Base-by-base conservation (phyloP, 2,113 vertebrate genomes). In the Poeciliopsis prolifica region DNA sequence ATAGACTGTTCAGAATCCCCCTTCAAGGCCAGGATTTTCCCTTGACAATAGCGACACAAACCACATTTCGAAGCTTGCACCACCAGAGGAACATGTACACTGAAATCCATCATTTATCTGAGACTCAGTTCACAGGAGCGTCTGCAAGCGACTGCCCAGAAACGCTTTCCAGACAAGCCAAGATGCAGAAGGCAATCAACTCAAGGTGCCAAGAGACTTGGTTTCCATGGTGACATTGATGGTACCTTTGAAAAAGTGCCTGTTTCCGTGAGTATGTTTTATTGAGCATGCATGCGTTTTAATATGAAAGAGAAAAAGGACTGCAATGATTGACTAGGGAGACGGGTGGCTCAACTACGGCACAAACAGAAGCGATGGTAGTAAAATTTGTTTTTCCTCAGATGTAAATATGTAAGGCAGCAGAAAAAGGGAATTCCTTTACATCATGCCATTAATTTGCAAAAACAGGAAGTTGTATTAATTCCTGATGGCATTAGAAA, bases 171-270 rank as follows among this genome's bases (percentile, higher is more conserved):
- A 84, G 77, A 79, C 76, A 79, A 84, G 65, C 70, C 72, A 73
- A 75, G 77, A 86, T 68, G 73, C 79, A 80, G 82, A 81, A 75
- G 70, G 81, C 74, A 17, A 89, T 78, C 87, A 90, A 78, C 63
- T 82, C 77, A 63, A 31, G 82, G 78, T 85, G 84, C 76, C 72
- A 74, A 54, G 80, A 82, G 71, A 85, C 48, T 70, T 80, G 86
- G 91, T 94, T 92, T 86, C 93, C 90, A 93, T 94, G 91, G 92
- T 82, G 87, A 92, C 84, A 70, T 80, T 84, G 80, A 82, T 83
- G 72, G 83, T 76, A 79, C 68, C 63, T 69, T 75, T 77, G 75
- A 69, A 73, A 78, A 85, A 76, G 26, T 70, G 66, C 14, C 61
- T 64, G 26, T 51, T 35, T 68, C 51, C 35, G 35, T 64, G 54